Evolutionary conservation across 2,113 vertebrate species (phyloP).

Genomic region (Tetrao urogallus): DNA sequence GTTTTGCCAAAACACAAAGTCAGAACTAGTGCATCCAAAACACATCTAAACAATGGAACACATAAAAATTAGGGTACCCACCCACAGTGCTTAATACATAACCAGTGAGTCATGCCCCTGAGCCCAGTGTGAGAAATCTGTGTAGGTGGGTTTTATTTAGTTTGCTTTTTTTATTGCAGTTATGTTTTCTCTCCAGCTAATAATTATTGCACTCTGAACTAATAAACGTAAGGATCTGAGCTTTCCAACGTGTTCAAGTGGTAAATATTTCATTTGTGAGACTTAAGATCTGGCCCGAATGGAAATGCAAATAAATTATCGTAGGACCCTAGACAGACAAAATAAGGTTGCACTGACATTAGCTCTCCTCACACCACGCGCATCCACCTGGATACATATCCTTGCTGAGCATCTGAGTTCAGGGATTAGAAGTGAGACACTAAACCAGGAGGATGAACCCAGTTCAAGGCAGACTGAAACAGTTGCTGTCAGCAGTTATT

Average conservation of each 20-base stretch:
- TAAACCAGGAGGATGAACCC: not conserved
- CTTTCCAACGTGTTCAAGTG: not conserved
- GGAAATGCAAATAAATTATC: not conserved
- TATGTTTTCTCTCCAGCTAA: constrained; percentile 44
- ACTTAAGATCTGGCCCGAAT: not conserved
- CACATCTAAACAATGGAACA: constrained; percentile 53
- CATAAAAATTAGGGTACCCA: constrained; percentile 50
- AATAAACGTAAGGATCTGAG: constrained; percentile 15
- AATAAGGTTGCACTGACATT: not conserved
- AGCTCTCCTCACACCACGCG: not conserved
- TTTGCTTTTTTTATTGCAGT: constrained; percentile 43
- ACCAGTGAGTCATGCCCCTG: constrained; percentile 43
- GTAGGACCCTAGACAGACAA: not conserved
- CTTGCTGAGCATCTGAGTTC: not conserved
- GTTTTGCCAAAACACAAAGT: constrained; percentile 63
- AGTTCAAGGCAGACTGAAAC: not conserved
- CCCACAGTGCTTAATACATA: constrained; percentile 49
- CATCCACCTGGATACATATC: not conserved
- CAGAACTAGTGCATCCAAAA: constrained; percentile 28
- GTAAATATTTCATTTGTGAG: not conserved
- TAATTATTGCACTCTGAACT: constrained; percentile 33
- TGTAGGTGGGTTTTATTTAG: constrained; percentile 53
- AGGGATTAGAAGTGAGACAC: not conserved
- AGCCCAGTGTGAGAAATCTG: constrained; percentile 59
- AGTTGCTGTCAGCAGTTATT: accelerated